Conservation (phyloP, 2,888 invertebrate species). For the Ormia ochracea region DNA sequence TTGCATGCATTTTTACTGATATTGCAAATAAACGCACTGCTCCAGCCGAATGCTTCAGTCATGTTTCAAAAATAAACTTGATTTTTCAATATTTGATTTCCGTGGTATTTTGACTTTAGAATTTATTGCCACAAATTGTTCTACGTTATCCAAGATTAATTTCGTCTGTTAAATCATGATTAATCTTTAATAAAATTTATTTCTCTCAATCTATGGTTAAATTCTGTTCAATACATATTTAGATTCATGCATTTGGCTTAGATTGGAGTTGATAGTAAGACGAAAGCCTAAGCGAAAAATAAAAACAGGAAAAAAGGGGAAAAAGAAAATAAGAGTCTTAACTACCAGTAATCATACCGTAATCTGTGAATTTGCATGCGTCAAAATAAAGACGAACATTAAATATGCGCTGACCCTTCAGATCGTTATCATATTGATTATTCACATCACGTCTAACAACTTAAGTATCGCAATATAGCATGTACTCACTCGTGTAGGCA, state of each 20-base stretch:
- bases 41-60: too few species aligned
- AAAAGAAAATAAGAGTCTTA: conserved; percentile 62
- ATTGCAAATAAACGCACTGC: too few species aligned
- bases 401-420: conserved; percentile 66
- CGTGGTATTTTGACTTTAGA: conserved; percentile 14
- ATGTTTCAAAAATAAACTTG: background rate
- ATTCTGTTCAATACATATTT: conserved; percentile 9
- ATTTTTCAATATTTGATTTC: background rate
- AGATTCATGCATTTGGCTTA: background rate
- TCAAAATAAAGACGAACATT: conserved; percentile 64
- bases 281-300: background rate
- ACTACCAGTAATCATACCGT: conserved; percentile 73
- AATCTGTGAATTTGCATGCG: conserved; percentile 74
- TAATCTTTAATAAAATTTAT: conserved; percentile 57
- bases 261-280: background rate
- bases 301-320: too few species aligned
- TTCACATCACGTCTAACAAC: conserved; percentile 72
- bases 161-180: conserved; percentile 52
- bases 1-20: too few species aligned
- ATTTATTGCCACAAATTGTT: conserved; percentile 58
- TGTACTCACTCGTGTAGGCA: conserved; percentile 18
- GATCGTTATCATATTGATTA: conserved; percentile 73
- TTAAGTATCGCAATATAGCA: conserved; percentile 48
- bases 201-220: conserved; percentile 47
- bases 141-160: conserved; percentile 60